Conservation (phyloP, 2,888 invertebrate genomes). For the Amphipyra berbera region DNA sequence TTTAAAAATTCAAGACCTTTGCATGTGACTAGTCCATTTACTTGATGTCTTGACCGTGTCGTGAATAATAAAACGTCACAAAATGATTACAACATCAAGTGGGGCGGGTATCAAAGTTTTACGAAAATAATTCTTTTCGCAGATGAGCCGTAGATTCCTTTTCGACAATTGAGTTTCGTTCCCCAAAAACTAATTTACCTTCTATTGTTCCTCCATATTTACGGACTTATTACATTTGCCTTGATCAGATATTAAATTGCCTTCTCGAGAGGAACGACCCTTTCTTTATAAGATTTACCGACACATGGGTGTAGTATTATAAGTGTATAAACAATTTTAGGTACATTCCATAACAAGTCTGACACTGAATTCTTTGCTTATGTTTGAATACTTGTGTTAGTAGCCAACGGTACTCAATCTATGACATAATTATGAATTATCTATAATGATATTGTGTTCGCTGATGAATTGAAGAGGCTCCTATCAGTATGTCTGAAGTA, state of each 20-base stretch:
- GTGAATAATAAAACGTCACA: conserved; percentile 64
- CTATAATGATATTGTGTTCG: no score
- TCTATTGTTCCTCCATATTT: conserved; percentile 85
- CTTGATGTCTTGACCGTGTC: conserved; percentile 54
- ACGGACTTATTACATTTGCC: conserved; percentile 84
- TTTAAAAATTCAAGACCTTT: conserved; percentile 57
- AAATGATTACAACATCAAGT: conserved; percentile 59
- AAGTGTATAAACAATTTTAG: conserved; percentile 61
- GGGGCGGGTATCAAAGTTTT: conserved; percentile 57
- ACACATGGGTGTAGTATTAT: conserved; percentile 50
- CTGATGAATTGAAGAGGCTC: no score
- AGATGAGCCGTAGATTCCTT: conserved; percentile 73
- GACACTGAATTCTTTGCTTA: background rate
- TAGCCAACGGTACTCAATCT: background rate
- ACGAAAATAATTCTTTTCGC: conserved; percentile 62
- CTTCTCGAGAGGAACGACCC: conserved; percentile 72
- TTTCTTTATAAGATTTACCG: conserved; percentile 75
- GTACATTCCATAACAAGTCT: background rate
- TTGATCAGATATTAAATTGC: conserved; percentile 86
- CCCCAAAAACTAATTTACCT: conserved; percentile 85
- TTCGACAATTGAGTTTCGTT: conserved; percentile 82
- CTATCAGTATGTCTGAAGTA: no score
- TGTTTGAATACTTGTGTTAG: background rate
- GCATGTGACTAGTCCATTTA: conserved; percentile 57
- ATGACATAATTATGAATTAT: no score